A percentile compares a stretch with the other conserved stretches of the same genome.
Evolutionary conservation across 1,140 invertebrate species (phyloP).

Genomic region (Pseudomyrmex gracilis): DNA sequence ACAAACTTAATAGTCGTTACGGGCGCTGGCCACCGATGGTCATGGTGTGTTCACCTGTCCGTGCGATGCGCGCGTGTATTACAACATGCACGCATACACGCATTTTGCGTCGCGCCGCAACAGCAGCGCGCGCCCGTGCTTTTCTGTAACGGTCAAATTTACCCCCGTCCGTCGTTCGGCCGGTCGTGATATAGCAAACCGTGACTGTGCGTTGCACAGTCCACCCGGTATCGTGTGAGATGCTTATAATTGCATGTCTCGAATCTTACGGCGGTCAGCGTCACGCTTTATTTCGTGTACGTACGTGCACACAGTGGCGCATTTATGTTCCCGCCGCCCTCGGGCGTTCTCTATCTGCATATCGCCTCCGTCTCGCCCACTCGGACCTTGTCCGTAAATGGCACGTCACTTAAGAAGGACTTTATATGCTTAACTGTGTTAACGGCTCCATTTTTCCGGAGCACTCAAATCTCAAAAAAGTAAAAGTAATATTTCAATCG

Average conservation of each 20-base stretch:
- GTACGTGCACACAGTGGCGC: neutral
- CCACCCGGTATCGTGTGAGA: neutral
- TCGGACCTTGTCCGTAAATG: neutral
- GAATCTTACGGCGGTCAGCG: slow-evolving; percentile 14
- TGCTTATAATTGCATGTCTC: slow-evolving; percentile 3
- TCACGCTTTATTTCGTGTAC: slow-evolving; percentile 11
- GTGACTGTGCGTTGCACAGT: neutral
- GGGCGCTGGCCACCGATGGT: slow-evolving; percentile 76
- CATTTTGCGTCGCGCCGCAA: neutral
- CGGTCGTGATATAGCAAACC: slow-evolving; percentile 56
- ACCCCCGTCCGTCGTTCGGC: slow-evolving; percentile 74
- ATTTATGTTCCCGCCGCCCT: neutral
- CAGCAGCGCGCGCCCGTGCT: slow-evolving; percentile 61
- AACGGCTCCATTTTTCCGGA: neutral
- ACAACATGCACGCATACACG: slow-evolving; percentile 24
- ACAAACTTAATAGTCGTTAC: slow-evolving; percentile 76
- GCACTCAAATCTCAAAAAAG: too few species aligned
- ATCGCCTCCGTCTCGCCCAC: slow-evolving; percentile 8
- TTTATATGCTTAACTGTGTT: neutral
- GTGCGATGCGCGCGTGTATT: slow-evolving; percentile 6
- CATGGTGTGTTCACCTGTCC: slow-evolving; percentile 80
- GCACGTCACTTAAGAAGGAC: too few species aligned
- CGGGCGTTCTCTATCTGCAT: neutral
- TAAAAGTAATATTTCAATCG: neutral
- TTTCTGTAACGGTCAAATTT: slow-evolving; percentile 82